Base-by-base conservation (phyloP, 1,140 invertebrate genomes). In the Magallana gigas region DNA sequence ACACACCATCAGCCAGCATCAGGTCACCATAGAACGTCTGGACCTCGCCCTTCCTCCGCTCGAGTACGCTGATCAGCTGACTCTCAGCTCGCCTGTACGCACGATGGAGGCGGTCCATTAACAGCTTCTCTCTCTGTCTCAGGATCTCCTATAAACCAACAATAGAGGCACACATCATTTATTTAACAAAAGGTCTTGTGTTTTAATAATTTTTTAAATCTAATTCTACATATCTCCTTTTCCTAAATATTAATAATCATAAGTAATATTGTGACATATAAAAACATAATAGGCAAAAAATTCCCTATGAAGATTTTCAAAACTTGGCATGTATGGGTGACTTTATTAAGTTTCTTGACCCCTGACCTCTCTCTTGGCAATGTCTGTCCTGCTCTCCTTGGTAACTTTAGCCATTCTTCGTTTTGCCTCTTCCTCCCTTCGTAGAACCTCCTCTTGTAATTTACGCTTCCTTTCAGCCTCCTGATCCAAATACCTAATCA, bases 11-110 rank as follows among this genome's bases (percentile, higher is more conserved):
- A 36, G 92, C 91, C 81, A 91, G 83, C 90, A 92, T 93, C 83
- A 94, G 91, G 86, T 94, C 93, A 62, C 94, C 94, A 84, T 91
- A 94, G 62, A 93, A 92, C 48, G 93, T 93, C 94, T 94, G 93
- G 9, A 94, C 93, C 84, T 94, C 94, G 48, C 90, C 93, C 81
- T 94, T 94, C 60, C 94, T 92, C 56, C 85, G 87, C 82, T 94
- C 91, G 29, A 94, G 89, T 1, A 89, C 90, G 71, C 90, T 91
- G 18, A 91, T 91, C n/a, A 94, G 91, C 83, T 93, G 93, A 91
- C 93, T 93, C 86, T 94, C 93, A 1, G 94, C 90, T 11, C 91
- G 86, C 1, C 93, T 85, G 85, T 93, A 94, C 9, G 93, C 89
- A 64, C 91, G 90, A 60, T 94, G 92, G n/a, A 94, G 88, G 36